Percentiles rank a stretch among this genome's conserved stretches.
phyloP scores from a whole-genome alignment of 2,888 invertebrate species.

The Apodemia hepburni region DNA sequence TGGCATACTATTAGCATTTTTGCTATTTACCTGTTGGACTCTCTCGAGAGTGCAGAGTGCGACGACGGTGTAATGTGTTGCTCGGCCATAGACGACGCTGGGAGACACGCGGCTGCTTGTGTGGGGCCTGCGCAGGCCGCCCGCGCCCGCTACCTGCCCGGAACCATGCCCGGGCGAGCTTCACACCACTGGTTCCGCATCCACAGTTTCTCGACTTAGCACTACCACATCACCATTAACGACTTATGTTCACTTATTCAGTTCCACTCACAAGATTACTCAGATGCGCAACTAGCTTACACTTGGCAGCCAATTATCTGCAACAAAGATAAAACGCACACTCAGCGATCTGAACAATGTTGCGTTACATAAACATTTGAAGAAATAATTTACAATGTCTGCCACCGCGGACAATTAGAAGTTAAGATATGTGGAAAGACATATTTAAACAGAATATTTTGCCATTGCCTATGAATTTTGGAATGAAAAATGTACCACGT shows the following conservation, averaged over 20 bases:
- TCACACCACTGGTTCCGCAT: slow-evolving; percentile 62
- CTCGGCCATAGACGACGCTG: slow-evolving; percentile 95
- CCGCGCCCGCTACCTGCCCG: slow-evolving; percentile 80
- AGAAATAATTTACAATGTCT: slow-evolving; percentile 55
- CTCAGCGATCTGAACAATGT: slow-evolving; percentile 63
- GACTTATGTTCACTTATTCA: slow-evolving; percentile 32
- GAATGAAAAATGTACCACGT: slow-evolving; percentile 46
- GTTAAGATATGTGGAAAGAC: background rate
- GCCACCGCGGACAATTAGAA: slow-evolving; percentile 41
- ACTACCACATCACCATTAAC: slow-evolving; percentile 42
- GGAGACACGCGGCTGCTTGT: slow-evolving; percentile 81
- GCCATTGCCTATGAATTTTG: slow-evolving; percentile 14
- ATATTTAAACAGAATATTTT: background rate
- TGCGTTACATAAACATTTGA: slow-evolving; percentile 76
- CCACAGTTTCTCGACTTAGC: slow-evolving; percentile 47
- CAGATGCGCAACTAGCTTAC: slow-evolving; percentile 41
- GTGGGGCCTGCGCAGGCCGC: slow-evolving; percentile 79
- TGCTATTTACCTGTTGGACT: slow-evolving; percentile 74
- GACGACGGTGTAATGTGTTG: slow-evolving; percentile 89
- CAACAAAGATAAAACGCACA: slow-evolving; percentile 67
- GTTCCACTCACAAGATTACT: slow-evolving; percentile 42
- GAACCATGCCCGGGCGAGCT: slow-evolving; percentile 77
- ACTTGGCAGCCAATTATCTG: slow-evolving; percentile 59
- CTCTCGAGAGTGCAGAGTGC: slow-evolving; percentile 87
- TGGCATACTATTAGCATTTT: background rate